Evolutionary conservation across 2,113 vertebrate genomes (phyloP).

Genomic region (Chrysochloris asiatica): DNA sequence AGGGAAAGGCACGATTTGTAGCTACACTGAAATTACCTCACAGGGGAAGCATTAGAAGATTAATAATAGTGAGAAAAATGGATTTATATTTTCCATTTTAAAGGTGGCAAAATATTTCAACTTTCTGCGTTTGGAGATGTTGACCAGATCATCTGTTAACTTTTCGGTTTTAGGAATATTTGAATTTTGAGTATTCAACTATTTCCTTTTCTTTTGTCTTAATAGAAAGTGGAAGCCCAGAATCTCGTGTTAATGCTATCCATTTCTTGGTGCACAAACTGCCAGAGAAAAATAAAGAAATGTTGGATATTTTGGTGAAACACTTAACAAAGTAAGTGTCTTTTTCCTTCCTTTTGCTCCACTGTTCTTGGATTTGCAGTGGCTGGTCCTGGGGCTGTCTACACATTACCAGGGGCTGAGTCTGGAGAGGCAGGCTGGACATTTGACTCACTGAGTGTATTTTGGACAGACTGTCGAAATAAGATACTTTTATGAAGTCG

Average conservation of each 20-base stretch:
- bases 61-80: constrained; percentile 43
- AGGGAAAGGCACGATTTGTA: not conserved
- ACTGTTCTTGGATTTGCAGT: not conserved
- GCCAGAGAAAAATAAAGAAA: constrained; percentile 95
- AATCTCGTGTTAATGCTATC: constrained; percentile 93
- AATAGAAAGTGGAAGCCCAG: constrained; percentile 93
- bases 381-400: constrained; percentile 40
- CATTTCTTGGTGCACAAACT: constrained; percentile 97
- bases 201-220: constrained; percentile 48
- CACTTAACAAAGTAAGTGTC: constrained; percentile 96
- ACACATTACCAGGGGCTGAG: constrained; percentile 60
- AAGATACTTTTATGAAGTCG: constrained; percentile 75
- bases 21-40: not conserved
- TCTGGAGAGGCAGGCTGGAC: constrained; percentile 69
- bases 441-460: constrained; percentile 74
- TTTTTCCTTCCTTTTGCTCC: not conserved
- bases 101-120: not conserved
- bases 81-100: constrained; percentile 46
- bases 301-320: constrained; percentile 96
- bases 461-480: constrained; percentile 80
- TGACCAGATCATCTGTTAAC: constrained; percentile 6
- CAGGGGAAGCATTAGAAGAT: not conserved
- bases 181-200: constrained; percentile 43
- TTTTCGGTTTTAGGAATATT: constrained; percentile 31
- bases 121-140: not conserved